Base-by-base conservation (phyloP, 1,140 invertebrate species). In the Subanguina moxae region DNA sequence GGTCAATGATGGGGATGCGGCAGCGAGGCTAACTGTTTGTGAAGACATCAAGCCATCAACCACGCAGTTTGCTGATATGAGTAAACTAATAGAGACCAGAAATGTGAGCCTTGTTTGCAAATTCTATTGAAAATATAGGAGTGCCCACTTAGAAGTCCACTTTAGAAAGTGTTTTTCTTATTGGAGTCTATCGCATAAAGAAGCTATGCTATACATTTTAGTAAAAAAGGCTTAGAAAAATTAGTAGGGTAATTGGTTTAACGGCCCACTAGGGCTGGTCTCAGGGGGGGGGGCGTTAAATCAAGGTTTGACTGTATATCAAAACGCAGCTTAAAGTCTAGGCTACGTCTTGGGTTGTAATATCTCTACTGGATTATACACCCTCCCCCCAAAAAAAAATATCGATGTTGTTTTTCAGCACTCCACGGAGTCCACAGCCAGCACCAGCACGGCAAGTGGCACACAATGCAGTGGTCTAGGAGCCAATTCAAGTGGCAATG, bases 401-500 rank as follows among this genome's bases (percentile, higher is more conserved):
- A n/a, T n/a, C n/a, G n/a, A n/a, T 15, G 45, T 25, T 61, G 3
- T 21, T 30, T 48, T 68, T 70, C 57, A 74, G 65, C 76, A 65
- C n/a, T 76, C 74, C 23, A 78, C 72, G 7, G 77, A 78, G 57
- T 78, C 77, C 19, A 75, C 72, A 52, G 77, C 80, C 38, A 71
- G 66, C 42, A 76, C 67, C 13, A 77, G 77, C 62, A 62, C 62
- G 17, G 65, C 27, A 52, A 38, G 52, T 21, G 15, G 17, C 30
- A 52, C 28, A 65, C 61, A 58, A 63, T 64, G 57, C 48, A 71
- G 15, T 19, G 48, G 57, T 23, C 23, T 67, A 30, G 56, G 25
- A 27, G 43, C 48, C 48, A 9, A 52, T 38, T 38, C 28, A 32
- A 30, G 27, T 25, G 27, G 43, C 42, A 68, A 46, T 7, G 75